phyloP scores from a whole-genome alignment of 2,113 vertebrate species.

The Corythaeola cristata region DNA sequence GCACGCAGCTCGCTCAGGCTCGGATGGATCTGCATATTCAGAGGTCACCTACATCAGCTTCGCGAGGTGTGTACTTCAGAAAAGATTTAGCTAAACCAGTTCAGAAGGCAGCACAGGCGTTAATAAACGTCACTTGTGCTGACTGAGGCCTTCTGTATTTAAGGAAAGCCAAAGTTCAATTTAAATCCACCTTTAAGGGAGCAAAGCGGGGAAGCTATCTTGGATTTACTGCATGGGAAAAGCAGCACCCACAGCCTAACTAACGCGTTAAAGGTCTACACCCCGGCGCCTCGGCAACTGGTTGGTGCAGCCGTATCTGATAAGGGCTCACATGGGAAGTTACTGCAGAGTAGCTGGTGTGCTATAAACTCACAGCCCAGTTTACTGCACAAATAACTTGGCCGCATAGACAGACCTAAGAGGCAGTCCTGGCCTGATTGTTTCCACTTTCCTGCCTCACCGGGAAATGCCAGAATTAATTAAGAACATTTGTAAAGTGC shows the following conservation, averaged over 20 bases:
- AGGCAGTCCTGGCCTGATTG: not conserved
- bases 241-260: not conserved
- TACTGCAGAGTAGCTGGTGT: not conserved
- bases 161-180: not conserved
- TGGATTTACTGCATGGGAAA: not conserved
- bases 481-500: slow-evolving; percentile 3
- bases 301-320: not conserved
- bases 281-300: not conserved
- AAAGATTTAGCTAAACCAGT: not conserved
- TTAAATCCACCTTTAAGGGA: not conserved
- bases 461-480: slow-evolving; percentile 38
- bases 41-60: not conserved
- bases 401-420: not conserved
- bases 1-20: not conserved
- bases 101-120: not conserved
- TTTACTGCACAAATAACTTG: not conserved
- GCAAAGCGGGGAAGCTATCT: not conserved
- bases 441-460: slow-evolving; percentile 14
- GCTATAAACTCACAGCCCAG: not conserved
- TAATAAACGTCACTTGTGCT: accelerated
- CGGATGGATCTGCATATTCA: not conserved
- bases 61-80: accelerated
- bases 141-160: not conserved
- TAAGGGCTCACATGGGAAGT: not conserved
- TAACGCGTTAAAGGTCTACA: not conserved